A percentile compares a stretch with the other conserved stretches of the same genome.
Conservation (phyloP, 2,113 vertebrate species). For the Salvator merianae region DNA sequence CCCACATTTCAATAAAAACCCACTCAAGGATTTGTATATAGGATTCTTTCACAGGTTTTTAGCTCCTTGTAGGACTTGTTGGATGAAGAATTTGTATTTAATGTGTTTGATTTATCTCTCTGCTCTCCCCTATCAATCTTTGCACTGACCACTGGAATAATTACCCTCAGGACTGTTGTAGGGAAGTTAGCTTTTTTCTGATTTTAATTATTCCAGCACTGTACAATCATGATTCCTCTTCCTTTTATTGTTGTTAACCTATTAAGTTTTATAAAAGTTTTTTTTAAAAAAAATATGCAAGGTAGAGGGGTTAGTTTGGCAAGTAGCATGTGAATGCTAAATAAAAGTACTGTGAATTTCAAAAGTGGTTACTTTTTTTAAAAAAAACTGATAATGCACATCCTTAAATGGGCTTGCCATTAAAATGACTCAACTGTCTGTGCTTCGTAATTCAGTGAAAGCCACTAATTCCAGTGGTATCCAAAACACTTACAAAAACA, state of each 20-base stretch:
- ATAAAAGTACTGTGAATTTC: slow-evolving; percentile 9
- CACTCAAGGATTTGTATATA: neutral
- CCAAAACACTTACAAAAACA: no score
- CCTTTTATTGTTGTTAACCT: neutral
- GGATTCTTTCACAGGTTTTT: neutral
- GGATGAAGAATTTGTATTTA: neutral
- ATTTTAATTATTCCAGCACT: neutral
- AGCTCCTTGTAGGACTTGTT: neutral
- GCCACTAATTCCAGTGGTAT: no score
- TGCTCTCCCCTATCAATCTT: neutral
- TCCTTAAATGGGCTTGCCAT: neutral
- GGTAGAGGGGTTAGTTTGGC: neutral
- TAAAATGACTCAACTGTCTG: neutral
- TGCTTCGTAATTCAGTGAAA: neutral
- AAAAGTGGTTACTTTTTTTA: neutral
- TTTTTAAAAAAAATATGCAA: neutral
- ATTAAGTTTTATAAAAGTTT: neutral
- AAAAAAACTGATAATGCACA: neutral
- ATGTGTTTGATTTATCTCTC: neutral
- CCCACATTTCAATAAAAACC: neutral
- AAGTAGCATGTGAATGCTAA: neutral
- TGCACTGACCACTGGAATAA: slow-evolving; percentile 8
- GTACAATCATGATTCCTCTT: neutral
- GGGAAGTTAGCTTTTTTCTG: no score
- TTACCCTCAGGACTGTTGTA: neutral